Evolutionary conservation across 2,888 invertebrate genomes (phyloP), one percentile per base, ranked within the genome.

Genomic region (Trilocha varians): DNA sequence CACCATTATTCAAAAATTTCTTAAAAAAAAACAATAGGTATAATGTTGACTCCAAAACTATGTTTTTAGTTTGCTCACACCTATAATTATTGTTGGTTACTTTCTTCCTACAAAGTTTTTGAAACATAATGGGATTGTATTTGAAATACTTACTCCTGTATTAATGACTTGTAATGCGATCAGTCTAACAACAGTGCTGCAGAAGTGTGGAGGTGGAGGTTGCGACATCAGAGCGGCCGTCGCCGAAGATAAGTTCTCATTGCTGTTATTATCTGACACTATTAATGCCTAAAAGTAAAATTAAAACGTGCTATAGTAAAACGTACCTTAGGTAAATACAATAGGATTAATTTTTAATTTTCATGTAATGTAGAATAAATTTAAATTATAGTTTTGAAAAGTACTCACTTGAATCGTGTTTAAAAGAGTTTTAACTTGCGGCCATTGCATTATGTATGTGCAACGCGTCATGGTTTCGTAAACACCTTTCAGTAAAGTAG

Each of bases 401-500:
- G 15, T 36, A 49, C 49, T 67, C 83, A 94, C 97, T 89, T 96
- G 96, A 18, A 95, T 93, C 1, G 96, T 95, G 50, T 90, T 91
- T 11, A 96, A 88, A 0, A 96, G 85, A 0, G 93, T 91, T 70
- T 98, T 99, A 45, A 99, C 89, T 74, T 98, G 97, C 58, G 97
- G 97, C 91, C 93, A 93, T 70, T 99, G 98, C 63, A 98, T 95
- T 42, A 99, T 96, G 74, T 97, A 99, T 0, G 97, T 96, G 76
- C 96, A 98, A 48, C 94, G 91, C 45, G 93, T 89, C 72, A 99
- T 90, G 0, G 99, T 98, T 69, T 97, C 94, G 68, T 98, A 98
- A 13, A 98, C 92, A 38, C 98, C 99, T 85, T 95, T 96, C 1
- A 99, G 83, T 39, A 99, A 87, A 14, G 95, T 94, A 36, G 97